These are phyloP conservation scores for Empidonax alnorum DNA, from an alignment of 2,113 vertebrate species.

Conservation along the genomic window DNA sequence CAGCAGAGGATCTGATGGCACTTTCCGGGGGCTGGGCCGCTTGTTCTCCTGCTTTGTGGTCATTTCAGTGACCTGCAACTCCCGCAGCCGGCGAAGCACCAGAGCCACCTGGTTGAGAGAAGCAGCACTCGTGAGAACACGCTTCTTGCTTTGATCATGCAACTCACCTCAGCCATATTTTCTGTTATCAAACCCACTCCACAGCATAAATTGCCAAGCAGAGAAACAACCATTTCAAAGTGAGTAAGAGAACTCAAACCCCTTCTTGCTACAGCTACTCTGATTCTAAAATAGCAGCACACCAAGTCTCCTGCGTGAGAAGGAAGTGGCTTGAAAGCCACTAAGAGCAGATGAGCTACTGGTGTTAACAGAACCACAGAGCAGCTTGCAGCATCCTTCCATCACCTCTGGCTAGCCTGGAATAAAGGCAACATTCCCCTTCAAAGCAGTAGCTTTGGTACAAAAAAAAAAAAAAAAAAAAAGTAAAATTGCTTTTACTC, in stretches of 20 bases:
- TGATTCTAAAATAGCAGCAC: neutral
- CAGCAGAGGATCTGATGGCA: conserved; percentile 82
- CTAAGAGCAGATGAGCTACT: neutral
- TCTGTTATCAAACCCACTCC: neutral
- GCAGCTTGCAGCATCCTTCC: neutral
- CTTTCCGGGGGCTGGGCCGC: conserved; percentile 88
- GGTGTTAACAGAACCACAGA: neutral
- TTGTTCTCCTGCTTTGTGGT: conserved; percentile 87
- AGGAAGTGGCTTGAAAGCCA: neutral
- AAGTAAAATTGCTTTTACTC: neutral
- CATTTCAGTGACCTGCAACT: conserved; percentile 89
- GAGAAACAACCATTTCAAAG: neutral
- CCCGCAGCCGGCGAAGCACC: conserved; percentile 90
- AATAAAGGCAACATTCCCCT: neutral
- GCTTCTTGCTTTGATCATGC: neutral
- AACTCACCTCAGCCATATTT: neutral
- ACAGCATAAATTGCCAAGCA: neutral
- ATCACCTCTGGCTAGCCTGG: neutral
- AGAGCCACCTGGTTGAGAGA: conserved; percentile 87
- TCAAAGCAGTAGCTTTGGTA: neutral
- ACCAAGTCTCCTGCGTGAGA: neutral
- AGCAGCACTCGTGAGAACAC: neutral
- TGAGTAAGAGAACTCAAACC: neutral
- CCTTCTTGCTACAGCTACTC: neutral
- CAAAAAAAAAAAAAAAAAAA: too few species aligned